phyloP scores from a whole-genome alignment of 2,113 vertebrate genomes.

The Puffinus mauretanicus region DNA sequence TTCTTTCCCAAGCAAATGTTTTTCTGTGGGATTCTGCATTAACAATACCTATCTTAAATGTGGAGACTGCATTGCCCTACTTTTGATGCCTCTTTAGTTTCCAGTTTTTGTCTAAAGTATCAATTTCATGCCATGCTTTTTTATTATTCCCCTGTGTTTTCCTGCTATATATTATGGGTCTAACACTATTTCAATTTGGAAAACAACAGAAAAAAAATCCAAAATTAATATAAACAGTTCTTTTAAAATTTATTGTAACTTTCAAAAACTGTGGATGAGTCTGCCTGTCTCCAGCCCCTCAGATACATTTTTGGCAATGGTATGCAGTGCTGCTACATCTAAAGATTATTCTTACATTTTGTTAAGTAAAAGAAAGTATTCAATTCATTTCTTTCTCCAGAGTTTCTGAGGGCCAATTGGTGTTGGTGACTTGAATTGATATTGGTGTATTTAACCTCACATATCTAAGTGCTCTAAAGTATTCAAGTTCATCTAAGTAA shows the following conservation, averaged over 20 bases:
- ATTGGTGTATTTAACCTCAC: background rate
- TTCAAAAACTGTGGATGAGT: background rate
- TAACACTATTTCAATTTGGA: background rate
- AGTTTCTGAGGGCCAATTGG: background rate
- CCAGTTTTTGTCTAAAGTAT: background rate
- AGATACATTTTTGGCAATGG: background rate
- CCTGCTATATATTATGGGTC: background rate
- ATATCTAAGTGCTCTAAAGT: background rate
- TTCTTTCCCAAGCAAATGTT: background rate
- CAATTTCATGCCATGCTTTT: background rate
- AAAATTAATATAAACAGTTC: background rate
- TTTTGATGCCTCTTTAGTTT: background rate
- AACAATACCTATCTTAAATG: background rate
- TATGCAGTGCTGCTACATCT: background rate
- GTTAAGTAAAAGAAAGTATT: background rate
- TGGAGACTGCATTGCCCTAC: background rate
- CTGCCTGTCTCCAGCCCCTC: background rate
- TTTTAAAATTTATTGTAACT: background rate
- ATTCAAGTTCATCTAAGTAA: background rate
- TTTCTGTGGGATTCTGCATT: background rate
- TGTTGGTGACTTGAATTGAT: background rate
- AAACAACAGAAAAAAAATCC: background rate
- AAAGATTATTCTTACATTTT: background rate
- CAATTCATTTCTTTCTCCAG: background rate
- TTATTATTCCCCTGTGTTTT: background rate